These are phyloP conservation scores for Pherbina coryleti DNA, from an alignment of 2,888 invertebrate genomes.

Conservation along the genomic window DNA sequence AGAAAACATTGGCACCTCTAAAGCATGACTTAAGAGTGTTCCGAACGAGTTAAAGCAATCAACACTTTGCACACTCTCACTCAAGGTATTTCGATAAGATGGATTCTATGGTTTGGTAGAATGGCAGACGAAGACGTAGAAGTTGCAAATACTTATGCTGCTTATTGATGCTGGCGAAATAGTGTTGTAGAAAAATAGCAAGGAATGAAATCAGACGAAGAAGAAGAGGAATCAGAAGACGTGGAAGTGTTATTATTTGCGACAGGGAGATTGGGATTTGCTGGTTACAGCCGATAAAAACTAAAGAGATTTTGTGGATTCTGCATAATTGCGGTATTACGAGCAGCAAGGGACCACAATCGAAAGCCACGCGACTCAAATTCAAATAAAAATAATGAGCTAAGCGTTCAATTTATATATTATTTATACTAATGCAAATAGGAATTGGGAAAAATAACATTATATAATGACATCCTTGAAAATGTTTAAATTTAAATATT, in stretches of 20 bases:
- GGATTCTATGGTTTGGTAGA: not conserved
- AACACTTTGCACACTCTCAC: constrained; percentile 20
- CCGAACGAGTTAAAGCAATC: constrained; percentile 29
- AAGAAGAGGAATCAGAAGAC: not conserved
- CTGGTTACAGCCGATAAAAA: not conserved
- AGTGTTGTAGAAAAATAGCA: not conserved
- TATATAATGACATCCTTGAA: no score
- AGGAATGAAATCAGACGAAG: no score
- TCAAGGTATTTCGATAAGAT: not conserved
- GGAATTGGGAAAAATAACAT: no score
- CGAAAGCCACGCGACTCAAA: no score
- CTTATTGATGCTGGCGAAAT: no score
- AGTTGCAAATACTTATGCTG: not conserved
- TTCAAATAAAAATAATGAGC: no score
- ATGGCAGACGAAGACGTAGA: not conserved
- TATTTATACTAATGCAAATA: no score
- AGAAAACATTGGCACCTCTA: constrained; percentile 25
- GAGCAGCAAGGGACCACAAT: not conserved
- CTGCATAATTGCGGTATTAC: not conserved
- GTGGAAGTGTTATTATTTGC: not conserved
- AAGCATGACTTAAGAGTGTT: constrained; percentile 14
- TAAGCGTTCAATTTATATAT: no score
- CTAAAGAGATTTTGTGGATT: not conserved
- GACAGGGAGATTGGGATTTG: not conserved
- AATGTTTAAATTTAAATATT: no score